phyloP scores from a whole-genome alignment of 2,888 invertebrate species.

The Nemapogon koenigi region DNA sequence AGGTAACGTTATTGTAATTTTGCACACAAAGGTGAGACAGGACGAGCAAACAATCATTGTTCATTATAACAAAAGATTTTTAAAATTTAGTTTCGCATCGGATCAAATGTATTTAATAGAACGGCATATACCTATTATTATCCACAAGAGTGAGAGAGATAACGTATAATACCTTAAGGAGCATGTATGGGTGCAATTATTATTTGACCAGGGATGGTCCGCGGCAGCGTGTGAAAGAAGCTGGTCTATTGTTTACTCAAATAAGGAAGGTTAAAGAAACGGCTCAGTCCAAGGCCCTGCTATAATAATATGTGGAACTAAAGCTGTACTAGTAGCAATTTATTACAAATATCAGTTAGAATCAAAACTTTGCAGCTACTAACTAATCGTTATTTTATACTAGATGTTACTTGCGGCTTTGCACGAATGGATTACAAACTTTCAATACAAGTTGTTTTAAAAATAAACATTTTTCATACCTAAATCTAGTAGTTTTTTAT shows the following conservation, averaged over 20 bases:
- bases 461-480: no score
- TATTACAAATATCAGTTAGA: no score
- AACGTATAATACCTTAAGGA: no score
- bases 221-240: conserved; percentile 61
- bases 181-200: conserved; percentile 52
- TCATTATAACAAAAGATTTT: conserved; percentile 64
- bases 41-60: conserved; percentile 64
- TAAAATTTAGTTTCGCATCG: conserved; percentile 60
- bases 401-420: no score
- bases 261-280: conserved; percentile 57
- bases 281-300: no score
- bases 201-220: conserved; percentile 64
- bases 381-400: no score
- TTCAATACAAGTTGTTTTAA: no score
- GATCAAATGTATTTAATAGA: conserved; percentile 56
- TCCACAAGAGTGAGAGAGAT: conserved; percentile 36
- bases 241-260: conserved; percentile 60
- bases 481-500: no score
- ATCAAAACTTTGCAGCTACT: no score
- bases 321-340: no score
- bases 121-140: conserved; percentile 38
- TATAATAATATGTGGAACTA: no score
- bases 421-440: no score
- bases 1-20: conserved; percentile 64
- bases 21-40: conserved; percentile 60